Evolutionary conservation across 1,140 invertebrate species (phyloP).

Genomic region (Notospermus geniculatus): DNA sequence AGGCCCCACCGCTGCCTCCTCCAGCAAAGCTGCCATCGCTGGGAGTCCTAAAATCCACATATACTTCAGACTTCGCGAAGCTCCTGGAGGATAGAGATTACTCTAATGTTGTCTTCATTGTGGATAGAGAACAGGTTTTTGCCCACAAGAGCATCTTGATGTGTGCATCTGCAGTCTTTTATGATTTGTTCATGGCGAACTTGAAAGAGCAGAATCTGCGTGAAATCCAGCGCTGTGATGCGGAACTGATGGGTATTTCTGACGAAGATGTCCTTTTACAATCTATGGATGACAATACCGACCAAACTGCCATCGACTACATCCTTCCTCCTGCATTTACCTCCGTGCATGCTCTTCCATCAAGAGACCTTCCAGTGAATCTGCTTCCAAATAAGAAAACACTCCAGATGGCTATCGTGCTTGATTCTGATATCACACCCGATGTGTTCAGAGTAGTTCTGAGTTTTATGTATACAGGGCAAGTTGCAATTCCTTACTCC

Average conservation of each 20-base stretch:
- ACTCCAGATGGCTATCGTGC: conserved; percentile 70
- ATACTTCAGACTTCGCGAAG: conserved; percentile 74
- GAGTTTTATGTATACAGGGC: conserved; percentile 84
- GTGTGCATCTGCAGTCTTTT: conserved; percentile 78
- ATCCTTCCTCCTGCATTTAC: neutral
- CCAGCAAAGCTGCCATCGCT: conserved; percentile 78
- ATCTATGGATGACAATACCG: too few relatives aligned
- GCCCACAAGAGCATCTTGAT: conserved; percentile 79
- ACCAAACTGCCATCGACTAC: neutral
- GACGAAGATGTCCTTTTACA: too few relatives aligned
- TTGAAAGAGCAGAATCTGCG: too few relatives aligned
- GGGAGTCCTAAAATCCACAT: conserved; percentile 67
- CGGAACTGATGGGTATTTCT: conserved; percentile 60
- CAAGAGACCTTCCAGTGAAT: neutral
- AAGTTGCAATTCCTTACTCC: conserved; percentile 41
- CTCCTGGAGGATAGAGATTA: conserved; percentile 74
- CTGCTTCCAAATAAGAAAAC: conserved; percentile 25
- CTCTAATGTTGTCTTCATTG: conserved; percentile 79
- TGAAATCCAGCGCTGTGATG: conserved; percentile 61
- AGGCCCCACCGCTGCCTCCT: conserved; percentile 87
- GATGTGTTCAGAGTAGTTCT: conserved; percentile 81
- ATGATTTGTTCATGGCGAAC: conserved; percentile 67
- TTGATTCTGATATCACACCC: conserved; percentile 65
- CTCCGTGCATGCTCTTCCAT: neutral
- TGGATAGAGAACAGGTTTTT: conserved; percentile 67